phyloP scores from a whole-genome alignment of 2,797 vertebrate genomes.

The Diceros bicornis region DNA sequence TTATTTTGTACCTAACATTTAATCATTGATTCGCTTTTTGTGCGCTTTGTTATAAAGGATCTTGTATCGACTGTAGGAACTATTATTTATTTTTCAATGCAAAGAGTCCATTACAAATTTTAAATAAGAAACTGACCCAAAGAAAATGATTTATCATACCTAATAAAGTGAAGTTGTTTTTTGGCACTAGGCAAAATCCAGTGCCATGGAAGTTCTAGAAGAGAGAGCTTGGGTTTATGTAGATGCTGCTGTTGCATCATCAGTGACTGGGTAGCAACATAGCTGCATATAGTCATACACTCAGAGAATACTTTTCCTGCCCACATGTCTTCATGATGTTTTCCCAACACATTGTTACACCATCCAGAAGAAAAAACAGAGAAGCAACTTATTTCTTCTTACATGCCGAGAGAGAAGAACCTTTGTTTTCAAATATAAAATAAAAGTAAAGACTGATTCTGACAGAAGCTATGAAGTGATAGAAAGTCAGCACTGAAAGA shows the following conservation, averaged over 20 bases:
- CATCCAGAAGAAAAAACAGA: neutral
- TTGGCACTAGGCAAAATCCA: neutral
- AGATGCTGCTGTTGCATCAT: neutral
- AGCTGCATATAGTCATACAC: neutral
- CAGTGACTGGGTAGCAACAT: neutral
- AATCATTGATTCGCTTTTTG: neutral
- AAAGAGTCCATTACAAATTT: neutral
- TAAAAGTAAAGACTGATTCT: neutral
- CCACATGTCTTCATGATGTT: neutral
- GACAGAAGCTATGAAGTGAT: neutral
- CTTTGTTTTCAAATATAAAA: neutral
- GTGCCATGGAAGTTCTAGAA: neutral
- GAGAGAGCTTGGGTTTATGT: neutral
- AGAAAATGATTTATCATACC: slow-evolving; percentile 20
- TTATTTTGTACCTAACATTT: neutral
- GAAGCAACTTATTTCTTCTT: neutral
- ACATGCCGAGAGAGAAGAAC: neutral
- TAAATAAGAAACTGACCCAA: slow-evolving; percentile 51
- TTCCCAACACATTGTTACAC: neutral
- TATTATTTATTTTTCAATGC: slow-evolving; percentile 28
- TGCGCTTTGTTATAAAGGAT: slow-evolving; percentile 26
- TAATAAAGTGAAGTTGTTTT: slow-evolving; percentile 29
- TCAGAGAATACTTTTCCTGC: neutral
- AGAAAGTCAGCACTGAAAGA: neutral
- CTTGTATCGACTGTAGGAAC: neutral